These are phyloP conservation scores for Stichopus chloronotus DNA, from an alignment of 35 echinoderm and acorn worm species.

Conservation along the genomic window DNA sequence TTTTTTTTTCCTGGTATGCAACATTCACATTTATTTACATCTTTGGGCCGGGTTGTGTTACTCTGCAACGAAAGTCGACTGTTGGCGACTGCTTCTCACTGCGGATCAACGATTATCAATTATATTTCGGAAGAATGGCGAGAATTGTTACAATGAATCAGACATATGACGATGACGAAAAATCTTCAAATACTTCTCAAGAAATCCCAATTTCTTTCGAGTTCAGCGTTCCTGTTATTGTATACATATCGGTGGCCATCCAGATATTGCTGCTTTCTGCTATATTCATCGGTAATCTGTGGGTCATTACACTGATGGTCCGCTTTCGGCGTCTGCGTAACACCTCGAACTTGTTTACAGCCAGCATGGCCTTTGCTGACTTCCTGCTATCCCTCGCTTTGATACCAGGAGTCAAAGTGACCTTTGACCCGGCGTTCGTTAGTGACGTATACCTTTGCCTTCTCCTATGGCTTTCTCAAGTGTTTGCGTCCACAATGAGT, in stretches of 20 bases:
- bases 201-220: no score
- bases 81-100: no score
- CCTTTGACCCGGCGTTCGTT: conserved; percentile 56
- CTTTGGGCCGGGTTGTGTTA: no score
- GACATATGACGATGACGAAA: no score
- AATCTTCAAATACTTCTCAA: background rate
- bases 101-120: no score
- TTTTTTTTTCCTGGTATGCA: no score
- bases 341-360: conserved; percentile 64
- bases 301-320: conserved; percentile 51
- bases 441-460: conserved; percentile 43
- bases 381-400: conserved; percentile 58
- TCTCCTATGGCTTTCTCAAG: conserved; percentile 48
- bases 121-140: no score
- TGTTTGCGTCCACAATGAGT: conserved; percentile 54
- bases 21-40: no score
- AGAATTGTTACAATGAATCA: no score
- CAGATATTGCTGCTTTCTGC: conserved; percentile 47
- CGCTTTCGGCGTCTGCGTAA: conserved; percentile 41
- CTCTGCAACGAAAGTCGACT: no score
- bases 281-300: conserved; percentile 58
- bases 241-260: conserved; percentile 56
- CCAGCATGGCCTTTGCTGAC: conserved; percentile 66
- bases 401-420: conserved; percentile 62
- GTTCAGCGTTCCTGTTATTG: background rate